Percentiles rank a stretch among this genome's conserved stretches.
Conservation (phyloP, 2,113 vertebrate genomes). For the Pygoscelis adeliae region DNA sequence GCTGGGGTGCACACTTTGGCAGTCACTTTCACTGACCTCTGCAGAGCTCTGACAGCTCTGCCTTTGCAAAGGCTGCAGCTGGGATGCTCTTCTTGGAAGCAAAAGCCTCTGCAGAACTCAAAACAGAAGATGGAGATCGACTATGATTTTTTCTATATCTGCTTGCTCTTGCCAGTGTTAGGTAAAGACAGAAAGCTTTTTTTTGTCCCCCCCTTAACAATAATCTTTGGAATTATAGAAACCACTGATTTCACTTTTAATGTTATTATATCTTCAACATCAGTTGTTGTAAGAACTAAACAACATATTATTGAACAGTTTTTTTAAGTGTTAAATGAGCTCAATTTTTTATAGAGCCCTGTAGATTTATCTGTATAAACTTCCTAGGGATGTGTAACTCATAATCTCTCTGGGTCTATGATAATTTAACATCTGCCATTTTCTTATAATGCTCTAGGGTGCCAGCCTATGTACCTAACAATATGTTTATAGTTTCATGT, state of each 20-base stretch:
- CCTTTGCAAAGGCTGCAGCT: not conserved
- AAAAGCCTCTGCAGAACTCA: not conserved
- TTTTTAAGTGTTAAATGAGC: not conserved
- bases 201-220: not conserved
- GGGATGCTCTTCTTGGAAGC: not conserved
- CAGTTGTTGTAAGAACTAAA: not conserved
- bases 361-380: not conserved
- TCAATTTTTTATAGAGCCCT: not conserved
- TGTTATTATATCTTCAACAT: not conserved
- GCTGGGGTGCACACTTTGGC: accelerated
- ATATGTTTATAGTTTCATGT: not conserved
- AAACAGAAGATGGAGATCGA: not conserved
- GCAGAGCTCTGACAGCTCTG: not conserved
- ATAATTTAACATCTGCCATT: not conserved
- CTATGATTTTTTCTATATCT: not conserved
- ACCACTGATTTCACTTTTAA: not conserved
- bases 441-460: not conserved
- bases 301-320: not conserved
- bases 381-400: not conserved
- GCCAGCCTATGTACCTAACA: not conserved
- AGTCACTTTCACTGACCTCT: accelerated
- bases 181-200: not conserved
- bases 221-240: not conserved
- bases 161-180: not conserved
- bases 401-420: not conserved